These are phyloP conservation scores for Nomada lathburiana DNA, from an alignment of 2,888 invertebrate genomes.

Conservation along the genomic window DNA sequence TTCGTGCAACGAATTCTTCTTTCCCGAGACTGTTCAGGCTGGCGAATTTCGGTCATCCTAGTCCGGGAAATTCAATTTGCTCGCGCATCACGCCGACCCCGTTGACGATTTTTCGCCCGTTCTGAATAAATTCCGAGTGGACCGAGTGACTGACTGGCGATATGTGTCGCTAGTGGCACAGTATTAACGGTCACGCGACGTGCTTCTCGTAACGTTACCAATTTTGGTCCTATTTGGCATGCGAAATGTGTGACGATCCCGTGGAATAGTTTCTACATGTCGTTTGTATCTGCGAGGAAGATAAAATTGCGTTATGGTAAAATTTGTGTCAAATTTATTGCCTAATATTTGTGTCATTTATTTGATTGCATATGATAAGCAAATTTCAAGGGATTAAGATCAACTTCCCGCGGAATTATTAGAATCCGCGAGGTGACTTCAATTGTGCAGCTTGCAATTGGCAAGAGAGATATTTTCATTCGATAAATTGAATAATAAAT, in stretches of 20 bases:
- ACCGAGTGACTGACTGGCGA: background rate
- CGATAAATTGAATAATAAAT: too few relatives aligned
- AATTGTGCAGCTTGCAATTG: too few relatives aligned
- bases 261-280: background rate
- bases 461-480: too few relatives aligned
- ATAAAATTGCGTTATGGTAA: background rate
- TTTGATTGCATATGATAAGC: too few relatives aligned
- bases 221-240: background rate
- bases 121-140: conserved; percentile 29
- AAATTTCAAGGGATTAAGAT: too few relatives aligned
- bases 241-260: background rate
- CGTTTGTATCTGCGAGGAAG: background rate
- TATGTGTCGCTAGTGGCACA: background rate
- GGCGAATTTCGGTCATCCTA: conserved; percentile 22
- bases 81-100: background rate
- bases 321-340: too few relatives aligned
- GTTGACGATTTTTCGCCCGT: conserved; percentile 26
- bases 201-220: background rate
- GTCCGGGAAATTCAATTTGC: conserved; percentile 44
- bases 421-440: too few relatives aligned
- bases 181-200: conserved; percentile 30
- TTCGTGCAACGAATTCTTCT: conserved; percentile 3
- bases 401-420: too few relatives aligned
- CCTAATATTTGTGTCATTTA: too few relatives aligned
- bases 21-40: conserved; percentile 23